Evolutionary conservation across 2,113 vertebrate genomes (phyloP), one percentile per base, ranked within the genome.

Genomic region (Butorides virescens): DNA sequence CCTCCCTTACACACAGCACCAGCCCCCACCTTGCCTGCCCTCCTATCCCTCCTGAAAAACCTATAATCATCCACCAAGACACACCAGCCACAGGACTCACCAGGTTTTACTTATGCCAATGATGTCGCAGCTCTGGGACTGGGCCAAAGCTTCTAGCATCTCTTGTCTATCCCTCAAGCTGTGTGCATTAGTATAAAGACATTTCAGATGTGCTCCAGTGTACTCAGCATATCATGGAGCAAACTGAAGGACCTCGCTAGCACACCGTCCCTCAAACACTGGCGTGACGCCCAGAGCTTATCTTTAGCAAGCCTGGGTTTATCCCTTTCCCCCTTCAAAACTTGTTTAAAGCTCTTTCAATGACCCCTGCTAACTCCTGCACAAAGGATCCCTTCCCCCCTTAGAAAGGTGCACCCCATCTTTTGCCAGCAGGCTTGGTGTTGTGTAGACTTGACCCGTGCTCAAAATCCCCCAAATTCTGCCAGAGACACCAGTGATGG

Each of bases 371-470:
- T 59, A 59, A 19, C 19, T n/a, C 6, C 17, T 25, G 6, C 4
- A 5, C 26, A n/a, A 75, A 52, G 27, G 27, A 49, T 23, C 13
- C 6, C 44, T 71, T 76, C 4, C 4, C 13, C 7, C 1, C 9
- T 76, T 71, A 21, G 27, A 59, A 20, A 46, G 11, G 20, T 30
- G 5, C 1, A 32, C 6, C 7, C 1, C 22, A 37, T 53, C 1
- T 74, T 11, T 47, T 5, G 0, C 47, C 23, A 58, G 3, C 4
- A 2, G 0, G 11, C 23, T 34, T 36, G 10, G 13, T 53, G 37
- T 32, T 59, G 7, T 20, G 7, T n/a, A 46, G 12, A 66, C 10
- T 44, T 1, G 5, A 76, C 8, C 8, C 7, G 25, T 26, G n/a
- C 50, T 2, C 17, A 86, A 86, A 80, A 52, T 6, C 0, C 5